Percentiles rank a stretch among this genome's conserved stretches.
These are phyloP conservation scores for Siniperca obscura DNA, from an alignment of 2,797 vertebrate genomes.

Conservation along the genomic window DNA sequence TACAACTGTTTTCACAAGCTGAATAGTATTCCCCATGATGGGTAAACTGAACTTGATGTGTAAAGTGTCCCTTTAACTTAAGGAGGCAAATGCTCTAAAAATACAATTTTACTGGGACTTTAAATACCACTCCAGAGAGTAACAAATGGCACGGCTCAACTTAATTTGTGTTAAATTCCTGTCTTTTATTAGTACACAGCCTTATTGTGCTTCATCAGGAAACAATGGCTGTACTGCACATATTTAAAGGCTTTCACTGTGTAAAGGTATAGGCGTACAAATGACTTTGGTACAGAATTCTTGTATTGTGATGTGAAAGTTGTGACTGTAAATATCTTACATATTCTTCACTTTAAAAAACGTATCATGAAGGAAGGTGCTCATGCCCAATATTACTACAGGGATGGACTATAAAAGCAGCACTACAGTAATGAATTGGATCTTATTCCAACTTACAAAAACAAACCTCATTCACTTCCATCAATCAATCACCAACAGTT, in stretches of 20 bases:
- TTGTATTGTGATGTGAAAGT: neutral
- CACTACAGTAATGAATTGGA: neutral
- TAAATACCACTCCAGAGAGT: neutral
- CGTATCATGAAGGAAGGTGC: too few species aligned
- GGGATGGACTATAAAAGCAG: neutral
- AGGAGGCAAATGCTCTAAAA: neutral
- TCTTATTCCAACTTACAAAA: neutral
- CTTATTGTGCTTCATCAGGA: neutral
- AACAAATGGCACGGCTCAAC: neutral
- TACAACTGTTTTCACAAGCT: neutral
- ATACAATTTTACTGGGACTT: neutral
- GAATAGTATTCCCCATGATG: neutral
- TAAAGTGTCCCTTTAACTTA: neutral
- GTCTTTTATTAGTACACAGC: neutral
- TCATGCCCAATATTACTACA: neutral
- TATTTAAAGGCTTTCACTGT: neutral
- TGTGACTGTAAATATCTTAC: too few species aligned
- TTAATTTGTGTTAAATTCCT: neutral
- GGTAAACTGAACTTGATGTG: neutral
- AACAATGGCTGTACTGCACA: neutral
- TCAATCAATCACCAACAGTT: neutral
- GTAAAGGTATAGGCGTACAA: too few species aligned
- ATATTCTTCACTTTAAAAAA: neutral
- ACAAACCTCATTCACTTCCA: conserved; percentile 4
- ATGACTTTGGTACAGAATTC: neutral